Conservation (phyloP, 2,113 vertebrate species). For the Hemiscyllium ocellatum region DNA sequence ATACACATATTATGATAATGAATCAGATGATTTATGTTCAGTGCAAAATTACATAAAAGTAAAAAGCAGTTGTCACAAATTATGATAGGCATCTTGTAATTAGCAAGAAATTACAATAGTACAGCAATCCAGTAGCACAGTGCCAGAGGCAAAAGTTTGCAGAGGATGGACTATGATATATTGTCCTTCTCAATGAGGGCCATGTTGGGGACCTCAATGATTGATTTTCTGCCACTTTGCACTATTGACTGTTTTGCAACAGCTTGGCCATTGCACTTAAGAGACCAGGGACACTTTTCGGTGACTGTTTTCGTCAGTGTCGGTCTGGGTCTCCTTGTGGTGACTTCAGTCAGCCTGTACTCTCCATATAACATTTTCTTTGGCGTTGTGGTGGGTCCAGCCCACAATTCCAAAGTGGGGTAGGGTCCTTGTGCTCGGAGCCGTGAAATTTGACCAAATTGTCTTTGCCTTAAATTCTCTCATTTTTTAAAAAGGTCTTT, state of each 20-base stretch:
- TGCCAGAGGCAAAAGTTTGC: slow-evolving; percentile 2
- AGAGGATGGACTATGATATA: not conserved
- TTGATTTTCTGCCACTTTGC: not conserved
- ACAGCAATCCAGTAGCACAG: not conserved
- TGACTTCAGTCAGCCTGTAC: too few relatives aligned
- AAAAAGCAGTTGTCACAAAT: slow-evolving; percentile 25
- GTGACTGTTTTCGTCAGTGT: too few relatives aligned
- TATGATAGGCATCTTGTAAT: not conserved
- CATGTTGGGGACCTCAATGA: not conserved
- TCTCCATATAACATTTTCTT: too few relatives aligned
- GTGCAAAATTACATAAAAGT: slow-evolving; percentile 14
- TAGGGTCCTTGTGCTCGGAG: too few relatives aligned
- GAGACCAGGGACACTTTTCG: not conserved
- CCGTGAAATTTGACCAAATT: too few relatives aligned
- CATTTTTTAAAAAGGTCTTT: too few relatives aligned
- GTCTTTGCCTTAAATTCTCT: too few relatives aligned
- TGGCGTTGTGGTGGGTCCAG: too few relatives aligned
- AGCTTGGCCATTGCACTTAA: not conserved
- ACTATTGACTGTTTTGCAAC: not conserved
- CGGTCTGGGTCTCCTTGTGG: too few relatives aligned
- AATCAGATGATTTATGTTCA: not conserved
- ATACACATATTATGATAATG: slow-evolving; percentile 5
- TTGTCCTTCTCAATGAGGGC: not conserved
- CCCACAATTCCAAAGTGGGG: too few relatives aligned
- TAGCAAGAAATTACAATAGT: not conserved